Evolutionary conservation across 2,888 invertebrate species (phyloP).

Genomic region (Drosophila niveifrons): DNA sequence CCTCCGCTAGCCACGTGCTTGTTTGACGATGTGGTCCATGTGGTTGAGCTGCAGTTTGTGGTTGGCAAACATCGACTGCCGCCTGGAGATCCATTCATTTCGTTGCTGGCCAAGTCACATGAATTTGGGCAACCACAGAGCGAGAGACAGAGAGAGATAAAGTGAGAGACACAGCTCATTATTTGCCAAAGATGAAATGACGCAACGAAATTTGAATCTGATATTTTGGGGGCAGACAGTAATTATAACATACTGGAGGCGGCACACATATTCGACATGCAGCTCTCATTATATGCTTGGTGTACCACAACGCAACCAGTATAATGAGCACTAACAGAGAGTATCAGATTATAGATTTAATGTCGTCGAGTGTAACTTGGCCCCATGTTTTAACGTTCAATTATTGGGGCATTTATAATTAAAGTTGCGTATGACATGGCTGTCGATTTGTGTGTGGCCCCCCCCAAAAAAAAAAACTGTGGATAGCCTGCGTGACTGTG

Average conservation of each 20-base stretch:
- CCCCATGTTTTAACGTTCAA: constrained; percentile 55
- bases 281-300: constrained; percentile 30
- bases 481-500: constrained; percentile 29
- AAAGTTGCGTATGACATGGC: constrained; percentile 64
- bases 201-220: constrained; percentile 16
- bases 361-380: constrained; percentile 19
- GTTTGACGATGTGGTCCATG: constrained; percentile 29
- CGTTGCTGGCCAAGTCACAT: constrained; percentile 6
- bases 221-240: constrained; percentile 12
- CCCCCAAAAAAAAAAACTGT: too few relatives aligned
- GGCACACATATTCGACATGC: background rate
- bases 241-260: constrained; percentile 17
- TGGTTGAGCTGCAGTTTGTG: constrained; percentile 58
- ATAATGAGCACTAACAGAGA: background rate
- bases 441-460: constrained; percentile 44
- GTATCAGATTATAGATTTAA: constrained; percentile 22
- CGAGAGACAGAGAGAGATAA: background rate
- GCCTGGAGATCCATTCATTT: background rate
- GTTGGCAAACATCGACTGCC: constrained; percentile 35
- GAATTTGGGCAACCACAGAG: constrained; percentile 36
- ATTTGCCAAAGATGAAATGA: constrained; percentile 17
- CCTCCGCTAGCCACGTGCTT: constrained; percentile 18
- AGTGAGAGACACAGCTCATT: constrained; percentile 38
- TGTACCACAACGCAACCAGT: background rate
- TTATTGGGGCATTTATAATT: constrained; percentile 71